Conservation (phyloP, 2,888 invertebrate species). For the Hemaris fuciformis region DNA sequence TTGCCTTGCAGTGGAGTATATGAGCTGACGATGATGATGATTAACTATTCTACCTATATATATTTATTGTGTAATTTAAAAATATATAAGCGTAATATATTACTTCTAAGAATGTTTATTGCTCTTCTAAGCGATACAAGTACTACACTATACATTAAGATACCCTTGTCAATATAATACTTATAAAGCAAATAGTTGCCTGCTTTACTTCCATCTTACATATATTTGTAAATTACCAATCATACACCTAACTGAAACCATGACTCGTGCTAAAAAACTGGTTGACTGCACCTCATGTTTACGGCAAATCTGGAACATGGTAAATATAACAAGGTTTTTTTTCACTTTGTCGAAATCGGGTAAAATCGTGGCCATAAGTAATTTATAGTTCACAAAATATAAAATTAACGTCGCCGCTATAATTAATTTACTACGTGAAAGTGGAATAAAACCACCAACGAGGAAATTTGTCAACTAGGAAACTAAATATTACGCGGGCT, state of each 20-base stretch:
- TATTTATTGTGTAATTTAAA: too few relatives aligned
- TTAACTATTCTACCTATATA: too few relatives aligned
- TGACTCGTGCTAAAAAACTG: background rate
- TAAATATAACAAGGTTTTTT: background rate
- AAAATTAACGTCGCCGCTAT: conserved; percentile 20
- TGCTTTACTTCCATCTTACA: too few relatives aligned
- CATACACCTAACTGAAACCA: background rate
- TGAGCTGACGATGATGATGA: too few relatives aligned
- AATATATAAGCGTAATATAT: too few relatives aligned
- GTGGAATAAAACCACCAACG: conserved; percentile 34
- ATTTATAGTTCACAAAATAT: conserved; percentile 23
- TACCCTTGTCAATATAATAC: too few relatives aligned
- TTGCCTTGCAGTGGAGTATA: too few relatives aligned
- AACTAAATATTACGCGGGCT: conserved; percentile 38
- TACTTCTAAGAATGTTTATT: too few relatives aligned
- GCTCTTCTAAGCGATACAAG: too few relatives aligned
- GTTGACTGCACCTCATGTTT: background rate
- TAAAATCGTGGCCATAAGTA: background rate
- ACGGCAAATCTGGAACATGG: background rate
- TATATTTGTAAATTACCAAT: background rate
- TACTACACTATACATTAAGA: too few relatives aligned
- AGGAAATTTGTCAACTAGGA: conserved; percentile 38
- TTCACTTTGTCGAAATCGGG: background rate
- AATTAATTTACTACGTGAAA: conserved; percentile 37
- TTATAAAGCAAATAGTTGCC: too few relatives aligned